A percentile compares a stretch with the other conserved stretches of the same genome.
phyloP scores from a whole-genome alignment of 2,113 vertebrate species.

The Peromyscus polionotus region DNA sequence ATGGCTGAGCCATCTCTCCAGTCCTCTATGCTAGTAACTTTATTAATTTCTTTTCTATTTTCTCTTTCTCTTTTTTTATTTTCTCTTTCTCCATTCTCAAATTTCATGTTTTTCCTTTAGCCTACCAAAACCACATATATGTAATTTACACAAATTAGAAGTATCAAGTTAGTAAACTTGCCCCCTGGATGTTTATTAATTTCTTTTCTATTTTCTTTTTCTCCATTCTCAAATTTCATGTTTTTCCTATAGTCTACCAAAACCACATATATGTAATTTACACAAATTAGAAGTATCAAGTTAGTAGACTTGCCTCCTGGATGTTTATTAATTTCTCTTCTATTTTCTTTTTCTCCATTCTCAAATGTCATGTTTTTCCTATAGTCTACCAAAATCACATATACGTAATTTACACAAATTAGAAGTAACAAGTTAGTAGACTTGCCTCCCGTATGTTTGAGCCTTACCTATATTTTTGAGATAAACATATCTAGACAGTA shows the following conservation, averaged over 20 bases:
- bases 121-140: background rate
- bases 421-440: background rate
- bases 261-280: background rate
- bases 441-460: background rate
- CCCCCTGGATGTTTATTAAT: background rate
- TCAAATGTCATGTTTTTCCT: background rate
- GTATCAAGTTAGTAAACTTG: background rate
- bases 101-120: background rate
- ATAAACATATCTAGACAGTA: background rate
- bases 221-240: background rate
- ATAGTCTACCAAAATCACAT: background rate
- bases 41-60: background rate
- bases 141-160: background rate
- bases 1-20: background rate
- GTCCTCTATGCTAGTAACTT: background rate
- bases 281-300: slow-evolving; percentile 27
- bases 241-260: background rate
- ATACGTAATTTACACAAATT: background rate
- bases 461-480: background rate
- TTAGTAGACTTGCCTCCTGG: background rate
- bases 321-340: background rate
- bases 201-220: background rate
- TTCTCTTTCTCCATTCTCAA: background rate
- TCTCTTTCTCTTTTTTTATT: background rate
- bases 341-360: background rate